A percentile compares a stretch with the other conserved stretches of the same genome.
Evolutionary conservation across 1,140 invertebrate genomes (phyloP).

Genomic region (Formica selysi): DNA sequence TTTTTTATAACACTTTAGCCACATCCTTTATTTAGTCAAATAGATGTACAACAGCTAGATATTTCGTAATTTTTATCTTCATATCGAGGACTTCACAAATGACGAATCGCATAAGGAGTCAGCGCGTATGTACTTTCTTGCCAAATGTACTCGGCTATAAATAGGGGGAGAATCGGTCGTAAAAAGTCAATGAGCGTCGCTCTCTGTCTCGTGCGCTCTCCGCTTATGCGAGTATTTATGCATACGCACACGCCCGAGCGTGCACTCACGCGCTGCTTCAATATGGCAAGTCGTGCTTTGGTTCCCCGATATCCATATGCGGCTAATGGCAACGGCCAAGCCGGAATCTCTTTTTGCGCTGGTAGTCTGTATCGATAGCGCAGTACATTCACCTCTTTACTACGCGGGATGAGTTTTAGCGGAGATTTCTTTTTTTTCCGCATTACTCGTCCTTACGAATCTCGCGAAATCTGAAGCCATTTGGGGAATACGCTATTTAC

Average conservation of each 20-base stretch:
- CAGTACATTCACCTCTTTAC: conserved; percentile 53
- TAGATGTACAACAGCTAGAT: neutral
- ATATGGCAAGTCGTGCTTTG: conserved; percentile 51
- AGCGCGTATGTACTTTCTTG: conserved; percentile 3
- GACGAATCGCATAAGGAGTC: conserved; percentile 20
- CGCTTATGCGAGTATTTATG: conserved; percentile 11
- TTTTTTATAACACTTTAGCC: neutral
- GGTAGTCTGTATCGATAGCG: conserved; percentile 55
- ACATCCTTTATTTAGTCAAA: neutral
- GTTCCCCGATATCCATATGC: conserved; percentile 50
- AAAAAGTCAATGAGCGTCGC: conserved; percentile 48
- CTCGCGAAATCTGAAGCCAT: conserved; percentile 22
- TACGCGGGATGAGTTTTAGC: conserved; percentile 13
- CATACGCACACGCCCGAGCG: conserved; percentile 6
- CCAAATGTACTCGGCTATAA: conserved; percentile 27
- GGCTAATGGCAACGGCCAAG: conserved; percentile 41
- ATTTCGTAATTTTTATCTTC: neutral
- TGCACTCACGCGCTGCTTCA: conserved; percentile 25
- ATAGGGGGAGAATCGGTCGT: conserved; percentile 18
- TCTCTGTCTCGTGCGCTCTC: neutral
- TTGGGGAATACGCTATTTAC: neutral
- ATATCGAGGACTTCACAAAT: neutral
- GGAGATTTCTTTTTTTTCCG: conserved; percentile 29
- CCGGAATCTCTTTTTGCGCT: conserved; percentile 55
- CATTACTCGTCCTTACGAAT: conserved; percentile 29